phyloP scores from a whole-genome alignment of 2,888 invertebrate genomes.

The Kuschelorhynchus macadamiae region DNA sequence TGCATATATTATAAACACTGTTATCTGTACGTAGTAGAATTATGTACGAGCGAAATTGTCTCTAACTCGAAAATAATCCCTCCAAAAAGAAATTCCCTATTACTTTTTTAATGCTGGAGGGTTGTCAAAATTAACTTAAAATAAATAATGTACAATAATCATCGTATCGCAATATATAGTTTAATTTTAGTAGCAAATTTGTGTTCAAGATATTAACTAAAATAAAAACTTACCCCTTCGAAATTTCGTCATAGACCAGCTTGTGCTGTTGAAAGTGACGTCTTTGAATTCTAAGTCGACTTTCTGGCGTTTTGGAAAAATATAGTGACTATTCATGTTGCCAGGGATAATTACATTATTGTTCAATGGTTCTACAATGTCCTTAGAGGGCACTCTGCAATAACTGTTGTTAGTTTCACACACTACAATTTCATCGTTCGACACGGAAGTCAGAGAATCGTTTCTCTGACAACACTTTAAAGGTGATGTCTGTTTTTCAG shows the following conservation, averaged over 20 bases:
- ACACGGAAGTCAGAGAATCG: slow-evolving; percentile 59
- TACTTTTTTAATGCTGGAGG: no score
- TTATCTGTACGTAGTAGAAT: no score
- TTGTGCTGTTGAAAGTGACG: slow-evolving; percentile 75
- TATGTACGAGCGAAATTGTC: no score
- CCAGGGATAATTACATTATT: slow-evolving; percentile 57
- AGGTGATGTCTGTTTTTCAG: slow-evolving; percentile 51
- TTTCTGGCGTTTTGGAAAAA: slow-evolving; percentile 73
- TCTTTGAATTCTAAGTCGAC: slow-evolving; percentile 80
- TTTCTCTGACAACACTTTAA: slow-evolving; percentile 63
- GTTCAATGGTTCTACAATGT: slow-evolving; percentile 24
- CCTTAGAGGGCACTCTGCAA: slow-evolving; percentile 44
- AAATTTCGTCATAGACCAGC: slow-evolving; percentile 63
- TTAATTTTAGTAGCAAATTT: not conserved
- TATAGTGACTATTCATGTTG: slow-evolving; percentile 63
- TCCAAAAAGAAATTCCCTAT: no score
- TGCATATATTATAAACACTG: no score
- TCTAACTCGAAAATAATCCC: no score
- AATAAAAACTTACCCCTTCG: slow-evolving; percentile 58
- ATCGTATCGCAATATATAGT: no score
- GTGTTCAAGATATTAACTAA: not conserved
- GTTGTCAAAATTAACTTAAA: no score
- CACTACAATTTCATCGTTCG: slow-evolving; percentile 53
- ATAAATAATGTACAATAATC: no score
- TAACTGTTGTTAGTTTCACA: slow-evolving; percentile 53